Evolutionary conservation across 2,888 invertebrate genomes (phyloP), one percentile per base, ranked within the genome.

Genomic region (Tinea trinotella): DNA sequence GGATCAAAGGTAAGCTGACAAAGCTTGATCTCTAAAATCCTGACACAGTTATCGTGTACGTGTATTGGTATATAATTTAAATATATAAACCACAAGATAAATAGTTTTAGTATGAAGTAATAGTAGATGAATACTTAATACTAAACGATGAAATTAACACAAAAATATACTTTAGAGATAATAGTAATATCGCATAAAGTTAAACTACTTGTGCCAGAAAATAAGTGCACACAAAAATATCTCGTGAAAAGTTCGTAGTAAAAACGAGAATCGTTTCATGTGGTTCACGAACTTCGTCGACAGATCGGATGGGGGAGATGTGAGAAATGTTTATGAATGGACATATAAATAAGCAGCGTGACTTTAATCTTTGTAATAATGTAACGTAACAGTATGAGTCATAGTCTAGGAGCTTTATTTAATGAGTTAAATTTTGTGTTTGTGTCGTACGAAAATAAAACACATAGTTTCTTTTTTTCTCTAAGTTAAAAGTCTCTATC

Each of bases 251-350:
- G 24, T 52, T 24, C 15, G n/a, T 1, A 3, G 20, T 24, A 52
- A 30, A 15, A 24, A 13, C 24, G 24, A 52, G 18, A 48, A 48
- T 48, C 48, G 18, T 12, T 40, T 40, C 15, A 40, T 13, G 6
- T 7, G 7, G 15, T 40, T 7, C 2, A 6, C 7, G 19, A 19
- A 19, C 10, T 46, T 17, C 9, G 46, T 17, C 46, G 15, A 17
- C 5, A 10, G 5, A 2, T 50, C 2, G n/a, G 12, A 2, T 19
- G 24, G 50, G 50, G 50, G 12, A 60, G 59, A 62, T 55, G 59
- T 59, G 56, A 67, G 68, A 69, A 69, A 69, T 68, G 65, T 73
- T n/a, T 67, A 71, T 73, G 70, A 74, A 74, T 74, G 72, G 68
- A 68, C 63, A 60, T 66, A 72, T 74, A 72, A 70, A 73, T 74